Percentiles rank a stretch among this genome's conserved stretches.
Conservation (phyloP, 1,140 invertebrate species). For the Pogonomyrmex barbatus region DNA sequence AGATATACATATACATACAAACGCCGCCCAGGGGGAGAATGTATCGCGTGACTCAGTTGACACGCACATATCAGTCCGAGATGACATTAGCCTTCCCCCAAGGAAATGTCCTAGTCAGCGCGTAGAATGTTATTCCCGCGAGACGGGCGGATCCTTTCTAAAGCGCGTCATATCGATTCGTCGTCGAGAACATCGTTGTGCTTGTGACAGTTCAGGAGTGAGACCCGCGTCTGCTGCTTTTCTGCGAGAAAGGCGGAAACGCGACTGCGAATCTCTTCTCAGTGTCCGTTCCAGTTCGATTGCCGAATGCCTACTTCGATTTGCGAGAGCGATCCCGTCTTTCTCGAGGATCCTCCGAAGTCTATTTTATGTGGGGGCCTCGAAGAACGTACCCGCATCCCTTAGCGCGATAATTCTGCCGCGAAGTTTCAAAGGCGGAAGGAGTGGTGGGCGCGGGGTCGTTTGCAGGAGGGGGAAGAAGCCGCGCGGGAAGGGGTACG, state of each 20-base stretch:
- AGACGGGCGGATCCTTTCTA: constrained; percentile 44
- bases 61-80: constrained; percentile 44
- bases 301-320: constrained; percentile 54
- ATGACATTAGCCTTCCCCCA: constrained; percentile 34
- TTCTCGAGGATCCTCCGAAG: constrained; percentile 36
- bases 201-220: constrained; percentile 54
- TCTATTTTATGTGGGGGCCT: constrained; percentile 44
- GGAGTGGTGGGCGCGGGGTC: no score
- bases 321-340: constrained; percentile 43
- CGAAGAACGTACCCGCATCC: constrained; percentile 46
- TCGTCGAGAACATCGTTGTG: constrained; percentile 52
- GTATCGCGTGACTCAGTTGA: constrained; percentile 48
- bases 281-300: constrained; percentile 57
- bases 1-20: no score
- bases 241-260: background rate
- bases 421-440: constrained; percentile 56
- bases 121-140: constrained; percentile 51
- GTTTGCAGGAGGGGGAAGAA: background rate
- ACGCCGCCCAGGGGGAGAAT: constrained; percentile 8
- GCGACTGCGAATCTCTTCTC: constrained; percentile 53
- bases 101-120: constrained; percentile 59
- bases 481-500: constrained; percentile 11
- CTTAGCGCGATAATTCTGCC: constrained; percentile 65
- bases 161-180: constrained; percentile 60
- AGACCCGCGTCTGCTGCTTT: constrained; percentile 45